Conservation (phyloP, 1,140 invertebrate species). For the Neotoxoptera formosana region DNA sequence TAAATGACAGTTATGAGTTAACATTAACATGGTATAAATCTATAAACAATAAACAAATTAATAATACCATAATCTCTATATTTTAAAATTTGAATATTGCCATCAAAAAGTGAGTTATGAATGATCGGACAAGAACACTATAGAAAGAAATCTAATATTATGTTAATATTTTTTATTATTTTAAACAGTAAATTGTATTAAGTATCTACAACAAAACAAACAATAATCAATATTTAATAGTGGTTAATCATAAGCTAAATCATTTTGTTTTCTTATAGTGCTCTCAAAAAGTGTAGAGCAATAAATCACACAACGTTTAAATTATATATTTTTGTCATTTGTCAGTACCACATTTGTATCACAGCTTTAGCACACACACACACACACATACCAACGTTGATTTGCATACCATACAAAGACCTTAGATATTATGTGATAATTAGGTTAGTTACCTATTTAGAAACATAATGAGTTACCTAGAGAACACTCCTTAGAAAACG, state of each 20-base stretch:
- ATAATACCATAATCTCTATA: too few species aligned
- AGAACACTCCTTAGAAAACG: background rate
- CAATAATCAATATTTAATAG: too few species aligned
- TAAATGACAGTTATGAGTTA: too few species aligned
- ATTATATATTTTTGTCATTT: background rate
- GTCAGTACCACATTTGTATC: background rate
- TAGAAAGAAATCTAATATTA: too few species aligned
- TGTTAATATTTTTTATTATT: too few species aligned
- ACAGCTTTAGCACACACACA: background rate
- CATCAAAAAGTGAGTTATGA: background rate
- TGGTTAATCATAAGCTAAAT: background rate
- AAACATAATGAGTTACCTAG: background rate
- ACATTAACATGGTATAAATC: too few species aligned
- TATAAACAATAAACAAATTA: too few species aligned
- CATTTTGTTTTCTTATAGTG: background rate
- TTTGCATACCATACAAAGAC: background rate
- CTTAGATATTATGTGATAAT: background rate
- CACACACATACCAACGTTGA: too few species aligned
- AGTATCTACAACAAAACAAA: too few species aligned
- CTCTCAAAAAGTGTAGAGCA: too few species aligned
- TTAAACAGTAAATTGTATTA: background rate
- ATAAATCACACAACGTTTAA: background rate
- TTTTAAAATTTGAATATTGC: background rate
- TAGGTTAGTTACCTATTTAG: background rate
- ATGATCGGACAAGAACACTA: too few species aligned